These are phyloP conservation scores for Tetheella fluctuosa DNA, from an alignment of 2,888 invertebrate genomes.

Conservation along the genomic window DNA sequence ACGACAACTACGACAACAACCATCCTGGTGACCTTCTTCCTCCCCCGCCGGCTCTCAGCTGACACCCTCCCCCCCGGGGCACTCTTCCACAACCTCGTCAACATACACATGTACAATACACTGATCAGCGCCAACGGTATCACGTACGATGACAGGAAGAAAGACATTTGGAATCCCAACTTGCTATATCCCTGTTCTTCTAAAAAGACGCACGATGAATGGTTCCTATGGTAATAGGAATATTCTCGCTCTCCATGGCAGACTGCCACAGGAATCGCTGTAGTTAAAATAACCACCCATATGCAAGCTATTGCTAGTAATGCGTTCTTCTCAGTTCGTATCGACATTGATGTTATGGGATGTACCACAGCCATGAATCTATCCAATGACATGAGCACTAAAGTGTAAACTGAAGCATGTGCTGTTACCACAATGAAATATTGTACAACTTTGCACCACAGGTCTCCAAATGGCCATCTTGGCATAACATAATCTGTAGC, in stretches of 20 bases:
- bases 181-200: slow-evolving; percentile 85
- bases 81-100: slow-evolving; percentile 93
- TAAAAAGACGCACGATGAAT: slow-evolving; percentile 88
- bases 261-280: slow-evolving; percentile 90
- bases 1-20: slow-evolving; percentile 96
- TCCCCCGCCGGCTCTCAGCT: slow-evolving; percentile 92
- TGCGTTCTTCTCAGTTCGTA: slow-evolving; percentile 92
- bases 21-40: slow-evolving; percentile 95
- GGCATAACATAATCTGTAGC: slow-evolving; percentile 94
- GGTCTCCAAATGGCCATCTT: slow-evolving; percentile 95
- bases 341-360: slow-evolving; percentile 94
- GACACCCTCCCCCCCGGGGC: slow-evolving; percentile 92
- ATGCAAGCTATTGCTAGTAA: slow-evolving; percentile 89
- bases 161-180: slow-evolving; percentile 89
- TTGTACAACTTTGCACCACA: slow-evolving; percentile 95
- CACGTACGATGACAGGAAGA: slow-evolving; percentile 94
- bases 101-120: slow-evolving; percentile 94
- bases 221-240: slow-evolving; percentile 85
- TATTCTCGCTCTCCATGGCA: slow-evolving; percentile 90
- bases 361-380: slow-evolving; percentile 96
- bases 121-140: slow-evolving; percentile 94
- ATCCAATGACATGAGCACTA: slow-evolving; percentile 97
- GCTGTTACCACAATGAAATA: slow-evolving; percentile 96
- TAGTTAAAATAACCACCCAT: slow-evolving; percentile 92
- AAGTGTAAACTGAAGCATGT: slow-evolving; percentile 96